Evolutionary conservation across 2,797 vertebrate genomes (phyloP), one percentile per base, ranked within the genome.

Genomic region (Clarias platycephalus): DNA sequence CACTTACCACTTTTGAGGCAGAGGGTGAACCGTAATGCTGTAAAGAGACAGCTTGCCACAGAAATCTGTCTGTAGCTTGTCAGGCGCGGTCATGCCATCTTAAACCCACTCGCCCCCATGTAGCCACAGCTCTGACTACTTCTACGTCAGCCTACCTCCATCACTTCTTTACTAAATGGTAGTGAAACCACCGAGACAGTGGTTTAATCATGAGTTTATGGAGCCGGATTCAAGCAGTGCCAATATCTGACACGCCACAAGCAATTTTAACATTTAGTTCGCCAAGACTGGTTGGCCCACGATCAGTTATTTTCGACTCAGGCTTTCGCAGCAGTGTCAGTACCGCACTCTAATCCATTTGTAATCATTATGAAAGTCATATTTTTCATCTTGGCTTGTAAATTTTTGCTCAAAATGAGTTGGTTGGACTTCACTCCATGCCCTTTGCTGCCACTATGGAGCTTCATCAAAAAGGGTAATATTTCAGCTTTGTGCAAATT

Each of bases 301-400:
- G 37, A 31, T 71, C 88, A 40, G 86, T 91, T 92, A 91, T 91
- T 88, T 92, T 90, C 88, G 88, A 88, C 84, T 55, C 63, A 81
- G 64, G 92, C 9, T 10, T 44, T 44, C 44, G 91, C 90, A 91
- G 88, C 87, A 87, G 84, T 77, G 85, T 28, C 31, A 83, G 80
- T 84, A 60, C 86, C 74, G 72, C 84, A 62, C 83, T 81, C 80
- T 85, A 87, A 84, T 84, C 88, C 89, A 91, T 96, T 94, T 94
- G 94, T 93, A 93, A 90, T 93, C 83, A 88, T 94, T 94, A 95
- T 94, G 95, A 94, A 93, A 91, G 90, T 94, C 93, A 91, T 90
- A 89, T 91, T 94, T 95, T 91, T 94, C 91, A 87, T 88, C 80
- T 83, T 88, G 83, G 87, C 89, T 93, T 90, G 88, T 93, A 92